phyloP scores from a whole-genome alignment of 2,888 invertebrate genomes.

The Bibio marci region DNA sequence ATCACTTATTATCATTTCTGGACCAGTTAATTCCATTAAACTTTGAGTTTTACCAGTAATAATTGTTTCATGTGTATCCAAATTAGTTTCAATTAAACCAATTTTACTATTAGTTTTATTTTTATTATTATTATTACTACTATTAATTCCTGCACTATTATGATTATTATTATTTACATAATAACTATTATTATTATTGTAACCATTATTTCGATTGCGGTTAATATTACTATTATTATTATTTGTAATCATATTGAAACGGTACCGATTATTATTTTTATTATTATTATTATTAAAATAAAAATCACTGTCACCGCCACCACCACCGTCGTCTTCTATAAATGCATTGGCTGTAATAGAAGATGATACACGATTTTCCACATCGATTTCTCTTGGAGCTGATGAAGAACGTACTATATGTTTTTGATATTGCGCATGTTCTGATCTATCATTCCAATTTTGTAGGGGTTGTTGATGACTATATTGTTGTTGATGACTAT shows the following conservation, averaged over 20 bases:
- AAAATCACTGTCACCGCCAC: slow-evolving; percentile 14
- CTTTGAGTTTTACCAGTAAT: slow-evolving; percentile 45
- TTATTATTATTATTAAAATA: too few relatives aligned
- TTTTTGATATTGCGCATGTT: slow-evolving; percentile 17
- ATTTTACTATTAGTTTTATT: slow-evolving; percentile 23
- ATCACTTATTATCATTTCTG: slow-evolving; percentile 11
- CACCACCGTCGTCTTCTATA: slow-evolving; percentile 27
- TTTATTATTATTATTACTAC: slow-evolving; percentile 17
- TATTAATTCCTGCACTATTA: slow-evolving; percentile 9
- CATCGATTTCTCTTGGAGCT: slow-evolving; percentile 13
- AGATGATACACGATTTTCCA: background rate
- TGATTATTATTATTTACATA: background rate
- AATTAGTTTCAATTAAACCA: slow-evolving; percentile 80
- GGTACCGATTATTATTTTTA: too few relatives aligned
- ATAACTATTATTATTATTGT: too few relatives aligned
- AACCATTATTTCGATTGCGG: background rate
- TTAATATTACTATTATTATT: too few relatives aligned
- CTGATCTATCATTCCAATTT: background rate
- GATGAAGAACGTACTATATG: slow-evolving; percentile 12
- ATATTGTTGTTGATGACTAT: slow-evolving; percentile 5
- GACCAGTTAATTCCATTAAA: slow-evolving; percentile 39
- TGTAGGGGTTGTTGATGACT: background rate
- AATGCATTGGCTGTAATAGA: too few relatives aligned
- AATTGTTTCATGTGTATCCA: slow-evolving; percentile 57
- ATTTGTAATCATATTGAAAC: background rate